A percentile compares a stretch with the other conserved stretches of the same genome.
Evolutionary conservation across 2,113 vertebrate genomes (phyloP).

Genomic region (Campylomormyrus tamandua): DNA sequence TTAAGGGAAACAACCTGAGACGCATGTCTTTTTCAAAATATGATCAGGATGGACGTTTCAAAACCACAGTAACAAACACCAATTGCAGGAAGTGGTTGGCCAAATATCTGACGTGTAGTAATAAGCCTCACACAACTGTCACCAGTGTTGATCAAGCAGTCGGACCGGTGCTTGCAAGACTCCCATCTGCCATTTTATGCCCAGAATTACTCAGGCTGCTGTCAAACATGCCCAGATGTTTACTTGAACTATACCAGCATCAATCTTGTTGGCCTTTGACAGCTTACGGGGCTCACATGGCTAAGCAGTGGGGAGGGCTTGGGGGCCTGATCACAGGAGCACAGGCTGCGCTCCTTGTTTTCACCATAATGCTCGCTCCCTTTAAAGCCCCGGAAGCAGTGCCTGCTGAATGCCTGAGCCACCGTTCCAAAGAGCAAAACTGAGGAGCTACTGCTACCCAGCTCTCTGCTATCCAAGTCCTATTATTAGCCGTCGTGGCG

Average conservation of each 20-base stretch:
- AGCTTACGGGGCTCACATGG: not conserved
- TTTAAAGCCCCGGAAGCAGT: not conserved
- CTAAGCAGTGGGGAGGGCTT: not conserved
- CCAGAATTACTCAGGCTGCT: not conserved
- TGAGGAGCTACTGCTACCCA: not conserved
- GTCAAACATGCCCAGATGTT: not conserved
- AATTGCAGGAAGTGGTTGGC: not conserved
- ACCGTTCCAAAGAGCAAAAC: not conserved
- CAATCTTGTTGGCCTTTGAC: not conserved
- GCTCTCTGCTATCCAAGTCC: conserved; percentile 16
- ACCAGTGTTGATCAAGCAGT: not conserved
- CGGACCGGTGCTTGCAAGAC: not conserved
- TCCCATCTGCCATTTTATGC: not conserved
- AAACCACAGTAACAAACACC: not conserved
- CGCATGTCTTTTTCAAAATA: not conserved
- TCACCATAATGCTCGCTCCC: not conserved
- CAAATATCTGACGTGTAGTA: not conserved
- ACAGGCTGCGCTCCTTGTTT: not conserved
- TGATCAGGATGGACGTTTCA: not conserved
- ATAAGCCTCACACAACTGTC: not conserved
- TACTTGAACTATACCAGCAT: not conserved
- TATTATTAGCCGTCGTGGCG: conserved; percentile 37
- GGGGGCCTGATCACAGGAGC: not conserved
- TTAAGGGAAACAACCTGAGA: not conserved
- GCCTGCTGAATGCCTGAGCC: not conserved